A percentile compares a stretch with the other conserved stretches of the same genome.
Conservation (phyloP, 92 coral and sea anemone species). For the Actinostola sp. region DNA sequence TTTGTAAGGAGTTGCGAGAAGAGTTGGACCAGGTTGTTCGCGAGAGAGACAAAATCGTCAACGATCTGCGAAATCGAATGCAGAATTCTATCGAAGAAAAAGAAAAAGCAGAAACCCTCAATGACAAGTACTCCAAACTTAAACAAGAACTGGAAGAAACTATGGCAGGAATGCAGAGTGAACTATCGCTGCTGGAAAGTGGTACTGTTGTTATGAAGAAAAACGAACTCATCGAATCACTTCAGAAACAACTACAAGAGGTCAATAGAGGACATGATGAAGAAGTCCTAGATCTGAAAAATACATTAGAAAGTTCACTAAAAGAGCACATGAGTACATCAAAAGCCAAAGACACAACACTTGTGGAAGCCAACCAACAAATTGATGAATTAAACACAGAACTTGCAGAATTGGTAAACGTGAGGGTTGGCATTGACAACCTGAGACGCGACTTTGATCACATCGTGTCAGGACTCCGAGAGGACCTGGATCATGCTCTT, state of each 20-base stretch:
- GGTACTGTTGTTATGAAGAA: constrained; percentile 24
- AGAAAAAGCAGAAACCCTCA: constrained; percentile 45
- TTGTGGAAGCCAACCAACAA: constrained; percentile 28
- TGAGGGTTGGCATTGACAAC: constrained; percentile 63
- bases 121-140: constrained; percentile 52
- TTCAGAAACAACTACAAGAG: constrained; percentile 7
- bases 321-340: constrained; percentile 5
- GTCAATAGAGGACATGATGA: constrained; percentile 14
- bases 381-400: constrained; percentile 28
- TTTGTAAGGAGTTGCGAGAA: constrained; percentile 64
- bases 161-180: constrained; percentile 34
- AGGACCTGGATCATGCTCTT: constrained; percentile 78
- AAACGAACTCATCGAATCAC: constrained; percentile 1
- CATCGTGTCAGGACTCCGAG: constrained; percentile 89
- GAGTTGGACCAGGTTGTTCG: constrained; percentile 70
- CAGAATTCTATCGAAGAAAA: constrained; percentile 59
- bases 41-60: constrained; percentile 66
- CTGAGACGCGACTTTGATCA: constrained; percentile 81
- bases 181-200: constrained; percentile 4
- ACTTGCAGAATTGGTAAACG: constrained; percentile 42
- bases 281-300: constrained; percentile 11
- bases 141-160: constrained; percentile 69
- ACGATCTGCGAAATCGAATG: constrained; percentile 43
- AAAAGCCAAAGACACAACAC: constrained; percentile 28
- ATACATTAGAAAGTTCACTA: constrained; percentile 20